Evolutionary conservation across 2,888 invertebrate species (phyloP), one percentile per base, ranked within the genome.

Genomic region (Diarsia mendica): DNA sequence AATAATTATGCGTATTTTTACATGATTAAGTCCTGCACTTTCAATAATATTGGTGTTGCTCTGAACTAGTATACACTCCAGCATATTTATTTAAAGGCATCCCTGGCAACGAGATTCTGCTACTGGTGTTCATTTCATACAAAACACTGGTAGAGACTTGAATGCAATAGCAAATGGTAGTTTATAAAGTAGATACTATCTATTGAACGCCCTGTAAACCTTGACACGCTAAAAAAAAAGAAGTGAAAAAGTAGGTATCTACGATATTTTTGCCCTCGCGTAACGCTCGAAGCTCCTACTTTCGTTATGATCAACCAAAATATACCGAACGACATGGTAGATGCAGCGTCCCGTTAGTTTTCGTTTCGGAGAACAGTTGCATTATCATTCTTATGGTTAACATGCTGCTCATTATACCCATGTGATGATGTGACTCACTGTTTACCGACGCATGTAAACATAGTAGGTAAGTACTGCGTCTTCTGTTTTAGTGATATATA

Each of bases 371-470:
- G n/a, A n/a, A n/a, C n/a, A n/a, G 28, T 53, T 75, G 33, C 67
- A 49, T 78, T 78, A 75, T 75, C 49, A 55, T 33, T 46, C 2
- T 11, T 63, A 67, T 63, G n/a, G 49, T 55, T 66, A n/a, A 23
- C 79, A 60, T n/a, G 33, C 58, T 23, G 71, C 72, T 58, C 28
- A 66, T 61, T 63, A 58, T 46, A 49, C 49, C 67, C 75, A 23
- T 48, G 39, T 79, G 79, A 23, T 48, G 39, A 23, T 48, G 39
- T 79, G 79, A 76, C 28, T 68, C 64, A 69, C 10, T 79, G 69
- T 76, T 69, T 69, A 65, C 10, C 13, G 68, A 69, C 58, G 20
- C 48, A 68, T 64, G 23, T 81, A 81, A 81, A 79, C 77, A 81
- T 63, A 48, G 61, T 48, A 80, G 20, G 9, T 75, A 28, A 4